Evolutionary conservation across 1,140 invertebrate genomes (phyloP).

Genomic region (Elymnias hypermnestra): DNA sequence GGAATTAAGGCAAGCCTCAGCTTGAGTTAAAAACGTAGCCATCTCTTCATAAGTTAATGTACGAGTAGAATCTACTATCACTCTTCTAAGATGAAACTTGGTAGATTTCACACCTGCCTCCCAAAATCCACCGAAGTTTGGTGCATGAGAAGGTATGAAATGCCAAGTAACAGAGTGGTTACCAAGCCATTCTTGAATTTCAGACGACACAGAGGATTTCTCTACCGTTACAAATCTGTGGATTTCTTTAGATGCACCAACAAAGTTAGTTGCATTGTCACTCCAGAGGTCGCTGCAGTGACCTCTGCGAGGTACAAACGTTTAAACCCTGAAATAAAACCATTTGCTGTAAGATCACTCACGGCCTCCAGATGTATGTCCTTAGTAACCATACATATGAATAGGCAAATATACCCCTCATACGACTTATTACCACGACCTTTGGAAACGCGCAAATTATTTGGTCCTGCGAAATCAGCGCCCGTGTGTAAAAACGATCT

Average conservation of each 20-base stretch:
- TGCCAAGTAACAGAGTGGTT: constrained; percentile 1
- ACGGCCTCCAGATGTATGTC: constrained; percentile 7
- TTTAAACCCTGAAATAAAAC: constrained; percentile 7
- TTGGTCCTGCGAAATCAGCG: constrained; percentile 1
- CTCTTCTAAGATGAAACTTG: constrained; percentile 7
- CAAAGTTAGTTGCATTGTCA: constrained; percentile 11
- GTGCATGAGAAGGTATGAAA: constrained; percentile 1
- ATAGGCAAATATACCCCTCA: constrained; percentile 9
- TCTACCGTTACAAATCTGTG: not conserved
- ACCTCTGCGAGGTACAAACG: constrained; percentile 9
- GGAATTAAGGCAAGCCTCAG: constrained; percentile 14
- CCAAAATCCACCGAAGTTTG: constrained; percentile 19
- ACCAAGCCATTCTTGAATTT: not conserved
- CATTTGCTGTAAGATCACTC: constrained; percentile 6
- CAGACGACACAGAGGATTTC: not conserved
- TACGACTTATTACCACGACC: constrained; percentile 6
- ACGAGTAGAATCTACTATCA: constrained; percentile 4
- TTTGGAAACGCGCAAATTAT: not conserved
- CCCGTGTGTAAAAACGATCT: not conserved
- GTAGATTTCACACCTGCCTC: constrained; percentile 3
- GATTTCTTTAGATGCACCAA: not conserved
- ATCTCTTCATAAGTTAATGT: constrained; percentile 12
- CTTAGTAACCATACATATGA: constrained; percentile 10
- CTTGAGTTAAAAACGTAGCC: constrained; percentile 1
- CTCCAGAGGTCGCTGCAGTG: constrained; percentile 7